Evolutionary conservation across 1,140 invertebrate species (phyloP).

Genomic region (Sarcophaga peregrina): DNA sequence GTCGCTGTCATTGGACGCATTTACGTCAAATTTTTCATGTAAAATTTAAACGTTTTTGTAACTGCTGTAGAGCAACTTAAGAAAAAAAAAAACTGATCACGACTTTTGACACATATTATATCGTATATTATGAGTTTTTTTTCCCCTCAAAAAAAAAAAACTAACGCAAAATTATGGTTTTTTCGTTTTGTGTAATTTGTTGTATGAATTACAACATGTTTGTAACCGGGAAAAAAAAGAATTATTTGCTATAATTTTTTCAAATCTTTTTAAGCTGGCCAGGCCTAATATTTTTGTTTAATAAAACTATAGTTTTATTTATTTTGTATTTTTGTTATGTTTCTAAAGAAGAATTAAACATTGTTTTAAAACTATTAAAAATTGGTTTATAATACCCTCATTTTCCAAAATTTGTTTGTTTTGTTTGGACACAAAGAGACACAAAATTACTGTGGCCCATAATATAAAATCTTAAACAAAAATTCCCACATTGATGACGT

Average conservation of each 20-base stretch:
- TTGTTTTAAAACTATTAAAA: background rate
- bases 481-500: constrained; percentile 39
- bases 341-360: background rate
- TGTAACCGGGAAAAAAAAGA: background rate
- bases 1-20: constrained; percentile 39
- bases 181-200: constrained; percentile 23
- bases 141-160: background rate
- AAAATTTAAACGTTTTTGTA: background rate
- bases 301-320: too few species aligned
- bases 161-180: constrained; percentile 34
- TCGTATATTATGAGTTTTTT: background rate
- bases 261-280: background rate
- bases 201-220: constrained; percentile 34
- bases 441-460: background rate
- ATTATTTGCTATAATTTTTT: too few species aligned
- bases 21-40: background rate
- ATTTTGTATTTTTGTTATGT: too few species aligned
- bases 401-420: background rate
- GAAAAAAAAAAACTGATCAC: constrained; percentile 34
- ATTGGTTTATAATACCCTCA: background rate
- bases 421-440: background rate
- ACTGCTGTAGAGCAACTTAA: background rate
- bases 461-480: background rate
- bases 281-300: background rate
- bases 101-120: constrained; percentile 33